Percentiles rank a stretch among this genome's conserved stretches.
Evolutionary conservation across 2,888 invertebrate species (phyloP).

Genomic region (Syritta pipiens): DNA sequence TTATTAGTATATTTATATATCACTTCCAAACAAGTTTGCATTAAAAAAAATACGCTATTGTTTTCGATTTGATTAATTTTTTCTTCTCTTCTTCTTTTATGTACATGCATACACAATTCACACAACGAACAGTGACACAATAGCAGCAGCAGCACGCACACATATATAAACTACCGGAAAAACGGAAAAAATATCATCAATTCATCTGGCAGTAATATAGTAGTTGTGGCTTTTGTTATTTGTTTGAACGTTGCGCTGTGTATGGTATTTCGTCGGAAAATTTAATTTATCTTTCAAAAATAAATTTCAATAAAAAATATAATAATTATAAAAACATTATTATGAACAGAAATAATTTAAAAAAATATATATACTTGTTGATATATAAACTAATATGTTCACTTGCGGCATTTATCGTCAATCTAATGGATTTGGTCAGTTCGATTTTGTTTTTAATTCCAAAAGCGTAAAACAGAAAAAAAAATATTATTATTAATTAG

Average conservation of each 20-base stretch:
- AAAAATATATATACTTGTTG: constrained; percentile 61
- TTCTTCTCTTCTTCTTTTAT: constrained; percentile 30
- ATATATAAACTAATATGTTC: constrained; percentile 65
- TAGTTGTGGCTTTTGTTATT: too few species aligned
- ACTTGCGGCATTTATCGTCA: constrained; percentile 66
- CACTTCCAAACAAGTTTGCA: constrained; percentile 68
- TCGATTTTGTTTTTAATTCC: constrained; percentile 49
- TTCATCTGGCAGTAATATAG: too few species aligned
- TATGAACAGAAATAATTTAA: constrained; percentile 65
- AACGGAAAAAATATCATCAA: too few species aligned
- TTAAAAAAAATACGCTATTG: constrained; percentile 42
- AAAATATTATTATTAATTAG: constrained; percentile 41
- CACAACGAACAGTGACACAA: too few species aligned
- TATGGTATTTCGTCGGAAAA: constrained; percentile 59
- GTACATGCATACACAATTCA: constrained; percentile 54
- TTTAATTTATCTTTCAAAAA: constrained; percentile 62
- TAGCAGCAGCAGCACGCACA: too few species aligned
- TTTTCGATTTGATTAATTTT: constrained; percentile 51
- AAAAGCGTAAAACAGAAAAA: constrained; percentile 40
- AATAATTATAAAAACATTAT: constrained; percentile 40
- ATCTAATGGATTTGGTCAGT: constrained; percentile 68
- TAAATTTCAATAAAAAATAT: constrained; percentile 55
- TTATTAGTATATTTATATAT: constrained; percentile 57
- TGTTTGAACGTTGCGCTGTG: too few species aligned
- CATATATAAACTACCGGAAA: too few species aligned